These are phyloP conservation scores for Palythoa grandis DNA, from an alignment of 92 coral and sea anemone species.

Conservation along the genomic window DNA sequence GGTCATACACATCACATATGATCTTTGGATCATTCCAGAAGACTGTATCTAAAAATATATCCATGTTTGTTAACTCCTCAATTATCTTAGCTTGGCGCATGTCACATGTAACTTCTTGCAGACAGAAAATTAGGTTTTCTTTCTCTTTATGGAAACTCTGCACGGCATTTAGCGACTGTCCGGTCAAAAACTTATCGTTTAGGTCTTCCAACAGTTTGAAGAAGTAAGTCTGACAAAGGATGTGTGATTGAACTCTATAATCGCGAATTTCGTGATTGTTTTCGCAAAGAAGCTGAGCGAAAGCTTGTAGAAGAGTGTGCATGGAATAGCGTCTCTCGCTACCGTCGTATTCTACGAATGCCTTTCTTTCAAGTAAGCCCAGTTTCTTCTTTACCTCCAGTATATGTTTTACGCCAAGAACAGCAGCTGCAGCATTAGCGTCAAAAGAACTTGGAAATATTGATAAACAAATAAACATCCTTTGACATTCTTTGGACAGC, in stretches of 20 bases:
- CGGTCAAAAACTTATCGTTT: conserved; percentile 7
- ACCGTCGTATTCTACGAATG: conserved; percentile 18
- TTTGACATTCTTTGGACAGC: not conserved
- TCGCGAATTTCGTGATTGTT: not conserved
- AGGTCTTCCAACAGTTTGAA: not conserved
- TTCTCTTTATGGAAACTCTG: not conserved
- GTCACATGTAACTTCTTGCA: not conserved
- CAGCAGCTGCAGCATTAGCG: conserved; percentile 11
- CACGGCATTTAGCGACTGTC: conserved; percentile 5
- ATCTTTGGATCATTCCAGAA: not conserved
- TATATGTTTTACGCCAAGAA: not conserved
- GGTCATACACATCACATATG: not conserved
- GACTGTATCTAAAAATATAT: not conserved
- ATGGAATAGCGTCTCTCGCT: not conserved
- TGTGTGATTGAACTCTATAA: not conserved
- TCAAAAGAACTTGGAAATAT: conserved; percentile 33
- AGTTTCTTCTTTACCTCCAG: not conserved
- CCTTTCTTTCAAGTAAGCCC: conserved; percentile 3
- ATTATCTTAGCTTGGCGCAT: not conserved
- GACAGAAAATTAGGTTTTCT: not conserved
- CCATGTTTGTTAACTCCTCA: conserved; percentile 15
- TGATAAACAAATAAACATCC: conserved; percentile 5
- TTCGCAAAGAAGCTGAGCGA: not conserved
- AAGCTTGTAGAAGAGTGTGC: conserved; percentile 11
- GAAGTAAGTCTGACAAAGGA: not conserved